A percentile compares a stretch with the other conserved stretches of the same genome.
Conservation (phyloP, 1,140 invertebrate species). For the Drosophila oshimai region DNA sequence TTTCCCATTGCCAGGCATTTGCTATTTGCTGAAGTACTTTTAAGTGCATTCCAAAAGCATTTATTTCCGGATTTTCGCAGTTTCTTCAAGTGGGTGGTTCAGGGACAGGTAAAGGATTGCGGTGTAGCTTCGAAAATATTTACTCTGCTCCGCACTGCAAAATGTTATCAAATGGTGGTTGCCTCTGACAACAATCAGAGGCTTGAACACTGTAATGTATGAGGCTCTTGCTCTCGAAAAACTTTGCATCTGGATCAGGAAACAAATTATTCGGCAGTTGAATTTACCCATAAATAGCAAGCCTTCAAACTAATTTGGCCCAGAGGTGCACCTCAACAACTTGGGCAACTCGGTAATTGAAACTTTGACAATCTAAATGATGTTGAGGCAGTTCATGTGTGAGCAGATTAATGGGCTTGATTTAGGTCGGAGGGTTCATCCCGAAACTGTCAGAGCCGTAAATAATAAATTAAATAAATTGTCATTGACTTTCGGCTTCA, state of each 20-base stretch:
- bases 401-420: slow-evolving; percentile 17
- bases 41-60: slow-evolving; percentile 68
- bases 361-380: slow-evolving; percentile 70
- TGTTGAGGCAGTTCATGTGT: slow-evolving; percentile 12
- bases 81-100: slow-evolving; percentile 14
- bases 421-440: slow-evolving; percentile 1
- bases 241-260: slow-evolving; percentile 13
- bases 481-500: not conserved
- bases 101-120: slow-evolving; percentile 3
- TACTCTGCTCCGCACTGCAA: slow-evolving; percentile 6
- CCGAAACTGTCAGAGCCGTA: slow-evolving; percentile 3
- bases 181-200: slow-evolving; percentile 4
- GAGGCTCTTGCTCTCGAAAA: not conserved
- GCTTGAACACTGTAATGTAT: slow-evolving; percentile 2
- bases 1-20: slow-evolving; percentile 30
- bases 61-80: slow-evolving; percentile 72
- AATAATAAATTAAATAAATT: slow-evolving; percentile 29
- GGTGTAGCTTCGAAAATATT: slow-evolving; percentile 52
- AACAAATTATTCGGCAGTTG: slow-evolving; percentile 24
- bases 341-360: slow-evolving; percentile 57
- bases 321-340: slow-evolving; percentile 22
- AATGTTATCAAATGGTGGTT: slow-evolving; percentile 1
- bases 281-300: slow-evolving; percentile 48
- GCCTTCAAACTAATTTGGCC: slow-evolving; percentile 20
- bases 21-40: slow-evolving; percentile 71